These are phyloP conservation scores for Dinomys branickii DNA, from an alignment of 2,113 vertebrate species.

Conservation along the genomic window DNA sequence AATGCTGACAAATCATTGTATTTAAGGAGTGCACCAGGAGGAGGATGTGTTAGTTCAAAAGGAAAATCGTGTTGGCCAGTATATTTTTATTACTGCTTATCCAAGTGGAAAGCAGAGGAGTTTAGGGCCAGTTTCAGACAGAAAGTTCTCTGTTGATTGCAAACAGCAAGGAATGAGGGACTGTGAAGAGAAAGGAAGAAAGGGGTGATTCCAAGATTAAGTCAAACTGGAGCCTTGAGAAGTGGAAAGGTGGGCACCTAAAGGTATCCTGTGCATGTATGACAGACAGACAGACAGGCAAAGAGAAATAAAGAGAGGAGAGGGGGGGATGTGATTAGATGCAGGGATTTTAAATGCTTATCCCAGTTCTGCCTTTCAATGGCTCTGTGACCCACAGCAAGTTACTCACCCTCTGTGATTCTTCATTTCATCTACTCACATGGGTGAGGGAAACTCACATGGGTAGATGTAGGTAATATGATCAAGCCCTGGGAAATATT, in stretches of 20 bases:
- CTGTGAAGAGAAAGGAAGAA: constrained; percentile 2
- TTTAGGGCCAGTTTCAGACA: background rate
- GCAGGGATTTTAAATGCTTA: background rate
- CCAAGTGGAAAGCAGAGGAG: background rate
- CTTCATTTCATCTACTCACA: background rate
- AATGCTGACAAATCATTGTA: constrained; percentile 55
- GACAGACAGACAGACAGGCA: too few relatives aligned
- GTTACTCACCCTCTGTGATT: background rate
- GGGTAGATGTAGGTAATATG: too few relatives aligned
- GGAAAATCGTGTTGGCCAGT: background rate
- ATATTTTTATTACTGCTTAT: background rate
- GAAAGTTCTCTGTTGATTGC: background rate
- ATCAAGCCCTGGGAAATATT: background rate
- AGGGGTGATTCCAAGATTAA: background rate
- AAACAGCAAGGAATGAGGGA: background rate
- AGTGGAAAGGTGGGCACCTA: background rate
- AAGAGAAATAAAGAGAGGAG: background rate
- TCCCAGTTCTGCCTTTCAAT: background rate
- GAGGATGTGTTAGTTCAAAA: background rate
- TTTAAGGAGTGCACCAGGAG: background rate
- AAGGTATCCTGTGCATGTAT: background rate
- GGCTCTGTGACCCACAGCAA: background rate
- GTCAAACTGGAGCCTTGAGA: background rate
- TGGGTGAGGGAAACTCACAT: background rate
- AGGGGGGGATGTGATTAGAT: background rate